These are phyloP conservation scores for Metaphire vulgaris DNA, from an alignment of 1,140 invertebrate species.

Conservation along the genomic window DNA sequence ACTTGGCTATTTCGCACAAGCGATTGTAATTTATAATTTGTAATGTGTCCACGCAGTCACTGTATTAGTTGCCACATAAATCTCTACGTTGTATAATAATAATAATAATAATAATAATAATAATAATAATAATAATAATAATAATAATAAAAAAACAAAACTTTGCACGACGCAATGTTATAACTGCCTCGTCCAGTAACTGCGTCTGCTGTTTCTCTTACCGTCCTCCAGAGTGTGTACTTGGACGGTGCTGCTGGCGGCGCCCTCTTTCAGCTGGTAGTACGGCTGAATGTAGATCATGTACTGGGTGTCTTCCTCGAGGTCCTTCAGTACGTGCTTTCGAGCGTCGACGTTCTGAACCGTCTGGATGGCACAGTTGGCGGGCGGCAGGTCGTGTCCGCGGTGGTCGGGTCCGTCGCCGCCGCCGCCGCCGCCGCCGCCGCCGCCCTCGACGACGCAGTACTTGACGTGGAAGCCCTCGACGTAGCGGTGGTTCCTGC, in stretches of 20 bases:
- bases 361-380: conserved; percentile 45
- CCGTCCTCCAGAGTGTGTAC: conserved; percentile 54
- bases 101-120: no score
- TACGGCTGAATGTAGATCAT: conserved; percentile 58
- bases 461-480: conserved; percentile 91
- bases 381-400: conserved; percentile 50
- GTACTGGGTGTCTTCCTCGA: conserved; percentile 76
- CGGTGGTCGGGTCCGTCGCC: conserved; percentile 31
- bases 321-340: conserved; percentile 62
- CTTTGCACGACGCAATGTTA: no score
- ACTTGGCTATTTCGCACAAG: no score
- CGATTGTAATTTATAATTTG: no score
- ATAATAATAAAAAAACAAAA: no score
- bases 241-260: conserved; percentile 58
- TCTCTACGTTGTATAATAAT: no score
- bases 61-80: no score
- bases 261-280: conserved; percentile 69
- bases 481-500: conserved; percentile 51
- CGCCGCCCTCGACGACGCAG: conserved; percentile 64
- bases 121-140: no score
- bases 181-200: no score
- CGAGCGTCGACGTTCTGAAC: conserved; percentile 45
- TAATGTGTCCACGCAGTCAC: no score
- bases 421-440: no score
- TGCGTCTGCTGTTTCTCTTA: no score